These are phyloP conservation scores for Sphaerodactylus townsendi DNA, from an alignment of 2,113 vertebrate genomes.

Conservation along the genomic window DNA sequence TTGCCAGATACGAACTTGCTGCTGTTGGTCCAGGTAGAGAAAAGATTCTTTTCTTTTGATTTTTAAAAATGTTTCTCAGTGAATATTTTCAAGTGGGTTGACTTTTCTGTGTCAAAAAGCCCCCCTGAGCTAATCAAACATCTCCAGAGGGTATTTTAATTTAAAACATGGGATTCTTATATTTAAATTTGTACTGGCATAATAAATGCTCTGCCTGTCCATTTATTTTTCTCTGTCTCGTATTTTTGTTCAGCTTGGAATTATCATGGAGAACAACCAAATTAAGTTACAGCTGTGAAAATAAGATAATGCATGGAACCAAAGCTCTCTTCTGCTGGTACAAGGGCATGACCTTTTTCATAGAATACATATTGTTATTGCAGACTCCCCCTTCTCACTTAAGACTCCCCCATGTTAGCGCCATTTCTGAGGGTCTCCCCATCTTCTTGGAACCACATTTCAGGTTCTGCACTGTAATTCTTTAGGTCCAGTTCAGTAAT, in stretches of 20 bases:
- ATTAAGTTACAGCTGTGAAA: background rate
- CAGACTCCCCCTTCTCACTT: no score
- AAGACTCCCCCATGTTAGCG: no score
- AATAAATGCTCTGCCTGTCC: background rate
- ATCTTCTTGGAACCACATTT: no score
- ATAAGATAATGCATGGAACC: background rate
- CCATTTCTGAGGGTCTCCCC: no score
- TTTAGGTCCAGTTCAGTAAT: no score
- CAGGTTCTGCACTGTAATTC: no score
- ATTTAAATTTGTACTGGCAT: background rate
- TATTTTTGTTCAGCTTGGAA: background rate
- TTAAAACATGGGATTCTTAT: no score
- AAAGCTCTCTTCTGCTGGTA: no score
- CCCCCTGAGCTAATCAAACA: background rate
- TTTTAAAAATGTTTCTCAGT: slow-evolving; percentile 1
- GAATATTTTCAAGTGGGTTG: background rate
- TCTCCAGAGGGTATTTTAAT: background rate
- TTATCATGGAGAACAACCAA: background rate
- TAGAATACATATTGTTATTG: no score
- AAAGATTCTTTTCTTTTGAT: background rate
- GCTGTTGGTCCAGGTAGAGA: slow-evolving; percentile 92
- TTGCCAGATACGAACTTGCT: slow-evolving; percentile 95
- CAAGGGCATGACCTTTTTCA: no score
- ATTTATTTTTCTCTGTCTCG: background rate
- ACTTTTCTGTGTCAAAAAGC: background rate